Evolutionary conservation across 1,140 invertebrate genomes (phyloP), one percentile per base, ranked within the genome.

Genomic region (Grapholita molesta): DNA sequence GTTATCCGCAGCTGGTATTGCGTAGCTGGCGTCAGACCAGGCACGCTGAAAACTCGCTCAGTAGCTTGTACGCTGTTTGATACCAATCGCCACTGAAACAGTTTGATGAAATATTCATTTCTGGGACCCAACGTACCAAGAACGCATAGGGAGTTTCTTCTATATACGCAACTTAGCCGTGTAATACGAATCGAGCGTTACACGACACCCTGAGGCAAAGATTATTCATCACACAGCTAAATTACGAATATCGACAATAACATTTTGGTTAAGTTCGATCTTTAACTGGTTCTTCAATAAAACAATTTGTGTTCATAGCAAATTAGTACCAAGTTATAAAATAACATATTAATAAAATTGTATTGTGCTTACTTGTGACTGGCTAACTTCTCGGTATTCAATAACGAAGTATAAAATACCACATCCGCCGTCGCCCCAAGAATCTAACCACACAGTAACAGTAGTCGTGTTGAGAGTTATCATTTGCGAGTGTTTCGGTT

Each of bases 361-460:
- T n/a, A 11, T 38, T 5, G 35, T 15, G 11, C 81, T 74, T 93
- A 92, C 88, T 92, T 93, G 86, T 52, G 90, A 85, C 53, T 92
- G 90, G 67, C 89, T 89, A 32, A 92, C 85, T 85, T 89, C 92
- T 82, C 93, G 93, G 84, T 97, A 98, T 79, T 97, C 96, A 4
- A 98, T 94, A 64, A 96, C 95, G 83, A 97, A 98, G 84, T 96
- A 97, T 1, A 95, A 93, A 71, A 99, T 97, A 0, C 96, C 96
- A 82, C 98, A 99, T 1, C 96, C 97, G 2, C 96, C 96, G 78
- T 97, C 96, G 28, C 95, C 95, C 97, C 97, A 99, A 0, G 95
- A 95, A 76, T 96, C 96, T 33, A 98, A 86, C 94, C 97, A 97
- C 30, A 98, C 94, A 0, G 96, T 97, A n/a, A 97, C 96, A 66